Conservation (phyloP, 2,888 invertebrate genomes). For the Hartigia nigra region DNA sequence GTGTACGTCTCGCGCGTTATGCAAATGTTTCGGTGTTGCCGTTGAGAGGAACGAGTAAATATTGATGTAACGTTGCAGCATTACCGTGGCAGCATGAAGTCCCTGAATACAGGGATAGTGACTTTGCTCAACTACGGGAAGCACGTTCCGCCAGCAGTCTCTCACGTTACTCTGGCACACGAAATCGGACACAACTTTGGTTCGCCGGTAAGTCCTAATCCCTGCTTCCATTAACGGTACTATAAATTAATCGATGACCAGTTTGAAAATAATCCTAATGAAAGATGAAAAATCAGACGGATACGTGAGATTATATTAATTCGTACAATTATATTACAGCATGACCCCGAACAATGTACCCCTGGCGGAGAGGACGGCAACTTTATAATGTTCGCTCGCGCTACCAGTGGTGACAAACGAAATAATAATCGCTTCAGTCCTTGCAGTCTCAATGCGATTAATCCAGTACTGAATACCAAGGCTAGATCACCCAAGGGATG, state of each 20-base stretch:
- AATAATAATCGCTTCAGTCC: conserved; percentile 96
- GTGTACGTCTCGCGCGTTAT: neutral
- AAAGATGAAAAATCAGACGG: neutral
- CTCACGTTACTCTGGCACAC: conserved; percentile 97
- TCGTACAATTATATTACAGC: conserved; percentile 70
- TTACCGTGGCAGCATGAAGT: conserved; percentile 92
- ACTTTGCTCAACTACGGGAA: conserved; percentile 97
- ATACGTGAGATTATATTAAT: neutral
- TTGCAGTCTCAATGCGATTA: conserved; percentile 92
- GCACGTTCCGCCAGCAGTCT: conserved; percentile 97
- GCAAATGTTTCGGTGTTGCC: neutral
- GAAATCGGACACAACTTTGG: conserved; percentile 99
- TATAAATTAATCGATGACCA: neutral
- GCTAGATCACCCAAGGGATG: conserved; percentile 91
- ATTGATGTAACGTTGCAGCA: conserved; percentile 73
- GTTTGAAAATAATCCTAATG: neutral
- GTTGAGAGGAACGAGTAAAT: neutral
- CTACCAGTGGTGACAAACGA: conserved; percentile 96
- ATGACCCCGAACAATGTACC: conserved; percentile 94
- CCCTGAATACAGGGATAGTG: conserved; percentile 97
- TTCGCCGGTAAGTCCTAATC: conserved; percentile 80
- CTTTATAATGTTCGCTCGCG: conserved; percentile 99
- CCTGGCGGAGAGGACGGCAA: conserved; percentile 97
- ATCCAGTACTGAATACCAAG: conserved; percentile 91
- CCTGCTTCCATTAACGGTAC: neutral